Evolutionary conservation across 2,888 invertebrate species (phyloP), one percentile per base, ranked within the genome.

Genomic region (Thumatha senex): DNA sequence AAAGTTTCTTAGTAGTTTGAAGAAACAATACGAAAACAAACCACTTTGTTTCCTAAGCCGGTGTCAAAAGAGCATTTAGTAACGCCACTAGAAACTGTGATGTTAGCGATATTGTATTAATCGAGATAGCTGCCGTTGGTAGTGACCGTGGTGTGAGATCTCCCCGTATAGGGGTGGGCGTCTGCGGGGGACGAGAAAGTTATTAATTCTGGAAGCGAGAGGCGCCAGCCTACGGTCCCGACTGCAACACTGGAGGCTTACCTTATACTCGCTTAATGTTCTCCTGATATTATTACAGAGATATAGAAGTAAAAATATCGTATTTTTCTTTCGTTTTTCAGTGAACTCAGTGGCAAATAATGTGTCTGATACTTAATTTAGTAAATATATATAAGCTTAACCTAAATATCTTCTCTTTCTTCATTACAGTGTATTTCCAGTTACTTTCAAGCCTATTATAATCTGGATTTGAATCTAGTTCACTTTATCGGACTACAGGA

Each of bases 191-290:
- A 55, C 68, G 80, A 82, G 84, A 85, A 89, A 89, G 90, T 90
- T 90, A 90, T 89, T 89, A 90, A 90, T 90, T 89, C 90, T 89
- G 82, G 86, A 86, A 85, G 88, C 85, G 88, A 86, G 83, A 83
- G 85, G 83, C 86, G 86, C 87, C 86, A 82, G 85, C 88, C 89
- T 88, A 86, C 88, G 80, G 79, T 82, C 83, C 81, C 82, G 79
- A 81, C 84, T 87, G 87, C 87, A 86, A 80, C 83, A 78, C 80
- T 83, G 78, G 80, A 81, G 78, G 83, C 86, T 87, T 86, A 88
- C 89, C 88, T 86, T 84, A 84, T 78, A 78, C 82, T 84, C 79
- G 79, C 77, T 84, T 87, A 87, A 86, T 86, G 85, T 85, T 83
- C 82, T 80, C 67, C 79, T 82, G 78, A 82, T 86, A 80, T 83